phyloP scores from a whole-genome alignment of 2,797 vertebrate species.

The Urosaurus nigricauda region DNA sequence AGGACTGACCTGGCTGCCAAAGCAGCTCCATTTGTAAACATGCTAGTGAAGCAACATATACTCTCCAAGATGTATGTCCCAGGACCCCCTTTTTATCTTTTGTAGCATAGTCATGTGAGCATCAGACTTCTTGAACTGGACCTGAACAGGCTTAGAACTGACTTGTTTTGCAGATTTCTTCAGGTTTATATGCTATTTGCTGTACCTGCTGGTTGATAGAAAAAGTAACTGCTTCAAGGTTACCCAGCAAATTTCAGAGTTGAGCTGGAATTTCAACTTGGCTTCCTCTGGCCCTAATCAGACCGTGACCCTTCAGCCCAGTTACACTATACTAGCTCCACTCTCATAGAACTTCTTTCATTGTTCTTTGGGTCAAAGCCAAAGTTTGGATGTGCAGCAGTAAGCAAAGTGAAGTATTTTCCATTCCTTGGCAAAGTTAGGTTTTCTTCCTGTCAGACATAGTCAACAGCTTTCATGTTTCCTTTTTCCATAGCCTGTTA shows the following conservation, averaged over 20 bases:
- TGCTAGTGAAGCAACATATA: background rate
- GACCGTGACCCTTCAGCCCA: background rate
- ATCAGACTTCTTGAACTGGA: background rate
- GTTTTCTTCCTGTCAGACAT: background rate
- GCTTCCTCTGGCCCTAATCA: background rate
- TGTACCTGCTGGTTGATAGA: too few relatives aligned
- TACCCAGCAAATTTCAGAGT: background rate
- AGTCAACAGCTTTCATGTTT: background rate
- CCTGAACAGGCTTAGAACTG: background rate
- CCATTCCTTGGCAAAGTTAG: background rate
- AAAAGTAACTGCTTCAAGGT: background rate
- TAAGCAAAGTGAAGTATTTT: background rate
- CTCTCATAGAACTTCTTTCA: constrained; percentile 13
- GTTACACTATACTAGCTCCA: background rate
- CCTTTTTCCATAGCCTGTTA: background rate
- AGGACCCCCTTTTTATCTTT: background rate
- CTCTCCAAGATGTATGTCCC: background rate
- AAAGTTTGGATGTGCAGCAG: constrained; percentile 13
- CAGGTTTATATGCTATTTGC: too few relatives aligned
- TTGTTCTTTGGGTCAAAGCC: background rate
- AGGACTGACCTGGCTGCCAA: background rate
- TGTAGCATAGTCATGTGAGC: background rate
- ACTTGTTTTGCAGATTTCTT: too few relatives aligned
- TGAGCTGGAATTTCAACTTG: background rate
- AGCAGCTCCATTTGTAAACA: background rate